phyloP scores from a whole-genome alignment of 2,888 invertebrate genomes.

The Andrena trimmerana region DNA sequence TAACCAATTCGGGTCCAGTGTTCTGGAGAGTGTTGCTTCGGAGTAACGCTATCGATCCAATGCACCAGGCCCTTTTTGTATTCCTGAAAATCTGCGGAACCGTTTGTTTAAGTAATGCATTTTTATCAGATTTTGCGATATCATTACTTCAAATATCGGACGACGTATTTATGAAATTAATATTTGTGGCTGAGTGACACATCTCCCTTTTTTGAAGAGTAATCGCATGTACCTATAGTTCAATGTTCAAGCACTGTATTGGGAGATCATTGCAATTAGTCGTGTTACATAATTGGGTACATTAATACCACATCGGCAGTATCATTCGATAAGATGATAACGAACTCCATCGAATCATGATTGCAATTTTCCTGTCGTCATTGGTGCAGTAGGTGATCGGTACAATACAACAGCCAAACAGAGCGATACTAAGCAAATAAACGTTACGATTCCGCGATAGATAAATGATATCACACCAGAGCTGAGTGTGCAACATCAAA shows the following conservation, averaged over 20 bases:
- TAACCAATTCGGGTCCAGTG: background rate
- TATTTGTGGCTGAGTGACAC: no score
- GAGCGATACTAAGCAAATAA: background rate
- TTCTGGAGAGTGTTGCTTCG: background rate
- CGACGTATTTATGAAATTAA: no score
- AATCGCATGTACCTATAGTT: no score
- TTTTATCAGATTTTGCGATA: background rate
- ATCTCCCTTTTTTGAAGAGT: no score
- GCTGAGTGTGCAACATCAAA: background rate
- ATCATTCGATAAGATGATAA: no score
- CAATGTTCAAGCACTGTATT: no score
- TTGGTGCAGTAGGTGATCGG: background rate
- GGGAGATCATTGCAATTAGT: no score
- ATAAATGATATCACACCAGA: background rate
- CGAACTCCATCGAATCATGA: background rate
- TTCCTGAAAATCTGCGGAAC: background rate
- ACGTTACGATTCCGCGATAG: constrained; percentile 6
- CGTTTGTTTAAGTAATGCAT: background rate
- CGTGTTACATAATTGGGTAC: no score
- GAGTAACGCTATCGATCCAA: background rate
- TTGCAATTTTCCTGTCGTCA: background rate
- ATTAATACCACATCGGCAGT: no score
- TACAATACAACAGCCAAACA: background rate
- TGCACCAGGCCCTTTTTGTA: background rate
- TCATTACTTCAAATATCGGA: no score